These are phyloP conservation scores for Polymixis flavicincta DNA, from an alignment of 2,888 invertebrate species.

Conservation along the genomic window DNA sequence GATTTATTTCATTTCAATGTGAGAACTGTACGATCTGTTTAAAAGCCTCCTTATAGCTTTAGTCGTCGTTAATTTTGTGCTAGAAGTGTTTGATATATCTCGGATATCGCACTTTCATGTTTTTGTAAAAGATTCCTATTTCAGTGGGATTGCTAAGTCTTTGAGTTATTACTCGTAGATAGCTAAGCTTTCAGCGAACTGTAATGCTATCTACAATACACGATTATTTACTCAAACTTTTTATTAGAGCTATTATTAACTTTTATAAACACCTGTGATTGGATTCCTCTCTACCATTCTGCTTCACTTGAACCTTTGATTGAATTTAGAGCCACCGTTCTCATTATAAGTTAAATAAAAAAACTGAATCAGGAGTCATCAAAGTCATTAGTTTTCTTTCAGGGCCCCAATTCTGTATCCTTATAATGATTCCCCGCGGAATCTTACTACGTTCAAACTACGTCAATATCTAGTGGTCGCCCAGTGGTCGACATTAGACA, in stretches of 20 bases:
- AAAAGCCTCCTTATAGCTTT: slow-evolving; percentile 15
- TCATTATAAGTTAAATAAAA: not conserved
- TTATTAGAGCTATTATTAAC: not conserved
- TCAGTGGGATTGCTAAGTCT: not conserved
- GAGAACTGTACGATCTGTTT: slow-evolving; percentile 43
- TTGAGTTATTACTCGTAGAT: not conserved
- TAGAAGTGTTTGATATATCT: slow-evolving; percentile 4
- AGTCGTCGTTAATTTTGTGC: slow-evolving; percentile 22
- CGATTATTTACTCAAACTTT: not conserved
- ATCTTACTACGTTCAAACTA: too few relatives aligned
- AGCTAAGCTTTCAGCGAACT: not conserved
- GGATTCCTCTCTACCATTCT: not conserved
- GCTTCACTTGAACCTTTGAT: not conserved
- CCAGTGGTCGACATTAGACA: too few relatives aligned
- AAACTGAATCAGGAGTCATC: not conserved
- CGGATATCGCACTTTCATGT: slow-evolving; percentile 11
- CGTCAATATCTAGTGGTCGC: too few relatives aligned
- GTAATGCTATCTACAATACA: slow-evolving; percentile 9
- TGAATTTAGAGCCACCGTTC: not conserved
- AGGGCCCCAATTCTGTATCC: too few relatives aligned
- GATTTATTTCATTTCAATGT: slow-evolving; percentile 49
- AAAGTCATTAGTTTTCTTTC: not conserved
- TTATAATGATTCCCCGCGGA: too few relatives aligned
- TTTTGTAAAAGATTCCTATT: not conserved
- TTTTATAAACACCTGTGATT: not conserved